Evolutionary conservation across 2,888 invertebrate genomes (phyloP).

Genomic region (Hydrotaea cyrtoneurina): DNA sequence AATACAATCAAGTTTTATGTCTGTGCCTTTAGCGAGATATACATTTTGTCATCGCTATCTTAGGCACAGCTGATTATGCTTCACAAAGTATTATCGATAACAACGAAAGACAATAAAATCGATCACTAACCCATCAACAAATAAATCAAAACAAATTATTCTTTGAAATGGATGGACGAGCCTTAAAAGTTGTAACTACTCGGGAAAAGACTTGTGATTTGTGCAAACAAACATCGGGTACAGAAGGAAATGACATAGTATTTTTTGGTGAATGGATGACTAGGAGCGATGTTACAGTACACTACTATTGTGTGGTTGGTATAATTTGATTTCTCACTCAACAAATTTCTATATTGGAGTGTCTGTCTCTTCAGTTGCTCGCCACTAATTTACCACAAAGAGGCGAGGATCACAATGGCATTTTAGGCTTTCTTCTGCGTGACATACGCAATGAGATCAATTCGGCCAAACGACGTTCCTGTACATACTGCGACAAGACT

Average conservation of each 20-base stretch:
- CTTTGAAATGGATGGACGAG: too few species aligned
- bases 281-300: constrained; percentile 71
- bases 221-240: constrained; percentile 38
- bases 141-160: too few species aligned
- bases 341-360: neutral
- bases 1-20: too few species aligned
- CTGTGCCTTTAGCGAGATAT: too few species aligned
- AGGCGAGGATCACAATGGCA: constrained; percentile 86
- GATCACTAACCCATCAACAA: too few species aligned
- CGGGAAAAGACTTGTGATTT: constrained; percentile 43
- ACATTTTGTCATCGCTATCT: too few species aligned
- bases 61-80: too few species aligned
- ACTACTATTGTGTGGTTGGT: constrained; percentile 77
- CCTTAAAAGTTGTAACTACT: too few species aligned
- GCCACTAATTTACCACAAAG: constrained; percentile 87
- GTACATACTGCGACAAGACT: constrained; percentile 71
- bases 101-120: too few species aligned
- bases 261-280: constrained; percentile 76
- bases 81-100: too few species aligned
- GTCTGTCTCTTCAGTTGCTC: constrained; percentile 82
- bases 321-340: neutral
- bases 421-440: constrained; percentile 87
- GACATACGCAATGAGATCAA: constrained; percentile 87
- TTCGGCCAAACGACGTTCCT: constrained; percentile 76
- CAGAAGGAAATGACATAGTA: constrained; percentile 57